phyloP scores from a whole-genome alignment of 2,888 invertebrate genomes.

The Dione vanillae region DNA sequence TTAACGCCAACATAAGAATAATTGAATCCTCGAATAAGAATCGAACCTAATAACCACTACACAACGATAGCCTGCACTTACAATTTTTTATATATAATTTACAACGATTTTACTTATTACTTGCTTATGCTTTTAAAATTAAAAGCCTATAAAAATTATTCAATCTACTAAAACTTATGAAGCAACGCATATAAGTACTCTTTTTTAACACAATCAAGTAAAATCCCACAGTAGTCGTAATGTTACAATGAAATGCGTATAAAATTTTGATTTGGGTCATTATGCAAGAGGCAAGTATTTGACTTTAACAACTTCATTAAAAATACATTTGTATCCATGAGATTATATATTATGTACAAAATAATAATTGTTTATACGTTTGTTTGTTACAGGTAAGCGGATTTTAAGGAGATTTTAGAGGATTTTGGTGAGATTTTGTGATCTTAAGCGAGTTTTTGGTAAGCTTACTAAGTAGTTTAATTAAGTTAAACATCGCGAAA shows the following conservation, averaged over 20 bases:
- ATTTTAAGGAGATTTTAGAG: not conserved
- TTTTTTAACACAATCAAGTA: not conserved
- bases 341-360: not conserved
- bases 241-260: conserved; percentile 22
- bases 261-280: conserved; percentile 5
- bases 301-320: conserved; percentile 20
- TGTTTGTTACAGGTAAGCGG: conserved; percentile 34
- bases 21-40: no score
- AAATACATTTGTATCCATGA: not conserved
- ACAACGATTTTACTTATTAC: no score
- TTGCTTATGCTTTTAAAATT: no score
- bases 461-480: no score
- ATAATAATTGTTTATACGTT: conserved; percentile 14
- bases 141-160: not conserved
- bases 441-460: no score
- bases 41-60: not conserved
- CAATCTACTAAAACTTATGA: not conserved
- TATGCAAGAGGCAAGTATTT: conserved; percentile 24
- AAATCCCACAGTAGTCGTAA: conserved; percentile 8
- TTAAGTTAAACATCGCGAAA: no score
- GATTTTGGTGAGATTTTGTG: not conserved
- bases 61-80: no score
- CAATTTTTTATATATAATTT: no score
- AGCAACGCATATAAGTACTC: not conserved
- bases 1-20: no score